Evolutionary conservation across 2,797 vertebrate species (phyloP).

Genomic region (Atherinosoma microstoma): DNA sequence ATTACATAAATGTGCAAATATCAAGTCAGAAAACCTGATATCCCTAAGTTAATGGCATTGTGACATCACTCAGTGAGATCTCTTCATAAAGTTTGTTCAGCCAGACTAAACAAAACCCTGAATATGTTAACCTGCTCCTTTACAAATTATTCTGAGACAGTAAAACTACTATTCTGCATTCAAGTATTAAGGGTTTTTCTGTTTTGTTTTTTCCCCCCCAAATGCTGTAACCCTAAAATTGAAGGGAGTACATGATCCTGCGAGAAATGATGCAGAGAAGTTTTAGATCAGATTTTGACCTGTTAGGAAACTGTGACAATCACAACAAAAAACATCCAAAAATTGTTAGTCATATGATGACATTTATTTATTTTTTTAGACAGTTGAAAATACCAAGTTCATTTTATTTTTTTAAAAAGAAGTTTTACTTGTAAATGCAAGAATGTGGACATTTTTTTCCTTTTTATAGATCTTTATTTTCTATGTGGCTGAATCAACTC

Average conservation of each 20-base stretch:
- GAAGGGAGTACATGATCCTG: background rate
- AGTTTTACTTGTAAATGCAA: background rate
- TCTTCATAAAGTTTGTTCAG: no score
- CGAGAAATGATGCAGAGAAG: background rate
- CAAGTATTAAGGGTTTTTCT: background rate
- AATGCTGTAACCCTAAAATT: no score
- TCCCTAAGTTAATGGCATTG: background rate
- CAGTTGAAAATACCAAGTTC: background rate
- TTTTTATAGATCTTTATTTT: background rate
- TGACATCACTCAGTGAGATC: background rate
- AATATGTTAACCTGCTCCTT: background rate
- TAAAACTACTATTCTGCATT: background rate
- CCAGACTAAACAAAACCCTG: no score
- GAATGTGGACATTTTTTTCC: background rate
- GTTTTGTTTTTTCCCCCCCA: background rate
- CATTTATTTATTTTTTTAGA: background rate
- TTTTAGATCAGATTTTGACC: background rate
- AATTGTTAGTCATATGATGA: background rate
- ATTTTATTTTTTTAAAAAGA: background rate
- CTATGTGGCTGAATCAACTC: background rate
- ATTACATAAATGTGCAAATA: no score
- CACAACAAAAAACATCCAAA: background rate
- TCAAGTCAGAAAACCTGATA: no score
- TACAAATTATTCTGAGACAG: background rate
- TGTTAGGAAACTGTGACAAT: background rate